A percentile compares a stretch with the other conserved stretches of the same genome.
Evolutionary conservation across 2,888 invertebrate species (phyloP).

Genomic region (Eurois occulta): DNA sequence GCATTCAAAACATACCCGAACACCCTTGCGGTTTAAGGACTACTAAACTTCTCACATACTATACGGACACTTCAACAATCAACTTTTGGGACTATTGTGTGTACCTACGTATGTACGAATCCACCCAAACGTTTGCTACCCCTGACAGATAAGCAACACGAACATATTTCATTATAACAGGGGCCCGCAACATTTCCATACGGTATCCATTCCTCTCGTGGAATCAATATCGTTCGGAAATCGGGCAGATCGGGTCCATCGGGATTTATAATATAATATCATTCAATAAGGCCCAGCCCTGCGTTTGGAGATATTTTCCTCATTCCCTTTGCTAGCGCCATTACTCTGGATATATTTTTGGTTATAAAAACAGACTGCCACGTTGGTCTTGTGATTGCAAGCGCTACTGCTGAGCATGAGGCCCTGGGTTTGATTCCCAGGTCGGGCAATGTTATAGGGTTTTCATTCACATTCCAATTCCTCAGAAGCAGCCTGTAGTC

Average conservation of each 20-base stretch:
- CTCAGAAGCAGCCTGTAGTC: neutral
- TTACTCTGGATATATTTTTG: slow-evolving; percentile 49
- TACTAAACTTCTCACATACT: neutral
- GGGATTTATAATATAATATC: slow-evolving; percentile 71
- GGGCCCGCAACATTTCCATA: slow-evolving; percentile 56
- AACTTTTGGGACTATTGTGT: slow-evolving; percentile 39
- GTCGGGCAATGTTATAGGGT: neutral
- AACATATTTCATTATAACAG: slow-evolving; percentile 63
- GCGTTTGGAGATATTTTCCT: slow-evolving; percentile 58
- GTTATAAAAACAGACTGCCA: neutral
- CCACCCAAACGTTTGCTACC: slow-evolving; percentile 32
- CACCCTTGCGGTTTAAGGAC: slow-evolving; percentile 2
- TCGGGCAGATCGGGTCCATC: slow-evolving; percentile 58
- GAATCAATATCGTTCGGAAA: slow-evolving; percentile 66
- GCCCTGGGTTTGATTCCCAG: neutral
- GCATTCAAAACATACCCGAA: neutral
- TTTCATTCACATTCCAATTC: neutral
- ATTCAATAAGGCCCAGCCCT: slow-evolving; percentile 59
- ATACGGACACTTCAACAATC: slow-evolving; percentile 26
- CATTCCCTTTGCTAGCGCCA: slow-evolving; percentile 41
- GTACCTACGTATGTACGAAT: neutral
- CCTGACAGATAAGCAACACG: slow-evolving; percentile 51
- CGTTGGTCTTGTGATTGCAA: neutral
- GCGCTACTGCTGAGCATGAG: neutral
- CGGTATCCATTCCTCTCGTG: slow-evolving; percentile 46